Evolutionary conservation across 2,113 vertebrate species (phyloP), one percentile per base, ranked within the genome.

Genomic region (Ammodytes marinus): DNA sequence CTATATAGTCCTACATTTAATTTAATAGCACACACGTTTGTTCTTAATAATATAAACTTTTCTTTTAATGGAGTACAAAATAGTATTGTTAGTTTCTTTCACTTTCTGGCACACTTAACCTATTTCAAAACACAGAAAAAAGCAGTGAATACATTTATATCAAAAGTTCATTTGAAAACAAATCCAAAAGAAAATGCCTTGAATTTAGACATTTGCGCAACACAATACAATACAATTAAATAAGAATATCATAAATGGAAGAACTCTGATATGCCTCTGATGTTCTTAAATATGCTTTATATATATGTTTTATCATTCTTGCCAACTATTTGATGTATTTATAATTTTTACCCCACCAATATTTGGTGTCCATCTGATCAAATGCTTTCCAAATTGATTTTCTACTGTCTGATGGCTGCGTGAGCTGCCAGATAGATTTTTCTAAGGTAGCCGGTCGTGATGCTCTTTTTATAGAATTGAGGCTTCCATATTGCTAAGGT

Each of bases 321-420:
- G 14, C 9, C 53, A 50, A 15, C 43, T 50, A 14, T 49, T 70
- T 65, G 14, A 45, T 58, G 37, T 59, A 35, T 73, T 74, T 55
- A 66, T 78, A 11, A 40, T 73, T 77, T 19, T 27, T 13, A 2
- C 12, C 12, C 40, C 19, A 43, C 8, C 15, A 77, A 13, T 65
- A 49, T 87, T 80, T 59, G 43, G 19, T 70, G 8, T 80, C 47
- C 17, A 55, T 68, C 43, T 65, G 10, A 86, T 70, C 57, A 77
- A 35, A 74, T 2, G 5, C 27, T 69, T 81, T 69, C 55, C 70
- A 77, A 52, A 70, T 67, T 60, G 53, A 78, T 86, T 82, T 86
- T 60, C 27, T 35, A 71, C 53, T 45, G 59, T 61, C 59, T 84
- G 40, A 75, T 77, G 83, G 81, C 13, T 60, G 67, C 71, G 57